These are phyloP conservation scores for Gallirallus australis DNA, from an alignment of 2,797 vertebrate species.

Conservation along the genomic window DNA sequence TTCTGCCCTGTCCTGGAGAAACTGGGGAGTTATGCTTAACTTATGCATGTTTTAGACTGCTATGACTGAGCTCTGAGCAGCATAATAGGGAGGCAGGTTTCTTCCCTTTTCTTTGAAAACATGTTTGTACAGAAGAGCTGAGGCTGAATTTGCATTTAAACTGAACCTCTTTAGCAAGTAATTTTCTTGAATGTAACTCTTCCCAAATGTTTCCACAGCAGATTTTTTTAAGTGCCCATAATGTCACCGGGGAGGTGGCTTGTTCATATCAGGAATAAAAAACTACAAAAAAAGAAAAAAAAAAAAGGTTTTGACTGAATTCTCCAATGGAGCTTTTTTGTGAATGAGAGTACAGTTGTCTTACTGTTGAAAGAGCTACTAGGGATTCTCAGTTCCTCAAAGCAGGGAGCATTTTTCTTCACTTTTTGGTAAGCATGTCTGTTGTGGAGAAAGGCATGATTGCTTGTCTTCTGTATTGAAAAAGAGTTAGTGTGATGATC, in stretches of 20 bases:
- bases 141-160: constrained; percentile 6
- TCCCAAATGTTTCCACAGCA: background rate
- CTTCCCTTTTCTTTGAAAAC: background rate
- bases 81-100: background rate
- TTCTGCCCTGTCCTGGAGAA: background rate
- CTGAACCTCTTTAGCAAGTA: background rate
- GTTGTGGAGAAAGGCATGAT: background rate
- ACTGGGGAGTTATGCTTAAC: background rate
- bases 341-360: background rate
- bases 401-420: background rate
- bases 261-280: background rate
- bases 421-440: background rate
- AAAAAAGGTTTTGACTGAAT: background rate
- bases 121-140: background rate
- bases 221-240: background rate
- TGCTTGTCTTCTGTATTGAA: background rate
- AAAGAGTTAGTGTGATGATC: background rate
- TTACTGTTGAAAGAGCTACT: background rate
- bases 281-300: background rate
- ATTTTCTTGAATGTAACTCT: background rate
- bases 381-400: background rate
- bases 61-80: background rate
- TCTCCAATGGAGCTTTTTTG: background rate
- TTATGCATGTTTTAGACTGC: background rate
- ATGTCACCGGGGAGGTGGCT: background rate